Conservation (phyloP, 2,797 vertebrate genomes). For the Phalloptychus januarius region DNA sequence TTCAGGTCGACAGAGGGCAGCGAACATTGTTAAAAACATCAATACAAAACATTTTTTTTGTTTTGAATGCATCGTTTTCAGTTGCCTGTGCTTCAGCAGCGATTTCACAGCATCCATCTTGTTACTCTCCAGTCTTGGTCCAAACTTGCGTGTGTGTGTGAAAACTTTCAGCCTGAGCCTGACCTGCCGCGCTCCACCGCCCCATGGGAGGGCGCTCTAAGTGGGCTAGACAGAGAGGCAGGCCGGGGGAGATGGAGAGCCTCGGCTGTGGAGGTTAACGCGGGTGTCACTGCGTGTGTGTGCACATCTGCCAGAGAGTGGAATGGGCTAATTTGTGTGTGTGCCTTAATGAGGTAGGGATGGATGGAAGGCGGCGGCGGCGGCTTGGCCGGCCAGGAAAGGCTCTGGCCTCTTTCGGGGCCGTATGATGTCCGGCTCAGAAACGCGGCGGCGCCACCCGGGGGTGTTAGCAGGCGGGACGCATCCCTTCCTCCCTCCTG, state of each 20-base stretch:
- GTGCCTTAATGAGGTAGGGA: constrained; percentile 68
- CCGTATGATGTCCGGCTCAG: constrained; percentile 60
- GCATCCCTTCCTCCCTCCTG: constrained; percentile 62
- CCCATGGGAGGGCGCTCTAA: constrained; percentile 73
- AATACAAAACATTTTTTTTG: neutral
- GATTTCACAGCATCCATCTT: constrained; percentile 49
- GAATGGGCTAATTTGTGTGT: constrained; percentile 62
- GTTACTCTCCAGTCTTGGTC: constrained; percentile 56
- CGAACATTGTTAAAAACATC: neutral
- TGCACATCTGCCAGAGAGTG: constrained; percentile 46
- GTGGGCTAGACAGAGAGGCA: constrained; percentile 75
- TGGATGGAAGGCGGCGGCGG: constrained; percentile 53
- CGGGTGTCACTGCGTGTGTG: constrained; percentile 37
- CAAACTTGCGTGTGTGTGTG: constrained; percentile 33
- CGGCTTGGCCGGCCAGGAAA: constrained; percentile 69
- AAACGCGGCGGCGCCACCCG: constrained; percentile 37
- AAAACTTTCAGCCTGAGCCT: constrained; percentile 53
- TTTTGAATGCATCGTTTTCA: neutral
- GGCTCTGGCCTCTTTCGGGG: constrained; percentile 67
- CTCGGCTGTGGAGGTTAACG: constrained; percentile 70
- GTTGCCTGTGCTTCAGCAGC: neutral
- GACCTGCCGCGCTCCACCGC: constrained; percentile 66
- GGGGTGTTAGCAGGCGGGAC: constrained; percentile 60
- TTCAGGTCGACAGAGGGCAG: neutral
- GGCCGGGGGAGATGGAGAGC: constrained; percentile 74